phyloP scores from a whole-genome alignment of 1,140 invertebrate species.

The Cherax quadricarinatus region DNA sequence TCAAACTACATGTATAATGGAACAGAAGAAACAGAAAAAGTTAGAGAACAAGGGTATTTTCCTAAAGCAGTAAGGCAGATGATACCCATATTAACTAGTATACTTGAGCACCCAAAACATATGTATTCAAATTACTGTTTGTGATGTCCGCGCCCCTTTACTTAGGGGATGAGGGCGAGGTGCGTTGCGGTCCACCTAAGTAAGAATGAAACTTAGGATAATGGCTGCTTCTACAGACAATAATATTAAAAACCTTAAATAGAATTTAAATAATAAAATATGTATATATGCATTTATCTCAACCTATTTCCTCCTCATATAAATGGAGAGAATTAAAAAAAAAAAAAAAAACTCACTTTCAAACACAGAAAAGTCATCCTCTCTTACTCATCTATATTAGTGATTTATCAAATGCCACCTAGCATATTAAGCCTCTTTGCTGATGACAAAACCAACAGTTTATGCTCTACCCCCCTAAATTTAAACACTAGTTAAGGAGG shows the following conservation, averaged over 20 bases:
- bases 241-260: background rate
- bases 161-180: slow-evolving; percentile 9
- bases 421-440: too few species aligned
- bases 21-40: background rate
- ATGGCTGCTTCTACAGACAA: background rate
- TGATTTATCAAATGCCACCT: too few species aligned
- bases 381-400: too few species aligned
- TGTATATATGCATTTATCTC: background rate
- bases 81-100: slow-evolving; percentile 1
- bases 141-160: slow-evolving; percentile 21
- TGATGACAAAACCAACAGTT: too few species aligned
- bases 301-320: too few species aligned
- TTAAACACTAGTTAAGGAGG: too few species aligned
- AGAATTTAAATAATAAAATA: background rate
- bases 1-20: too few species aligned
- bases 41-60: background rate
- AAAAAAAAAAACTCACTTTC: too few species aligned
- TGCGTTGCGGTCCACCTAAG: slow-evolving; percentile 33
- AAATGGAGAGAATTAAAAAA: too few species aligned
- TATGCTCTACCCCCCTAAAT: too few species aligned
- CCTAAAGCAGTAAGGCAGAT: background rate
- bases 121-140: slow-evolving; percentile 31
- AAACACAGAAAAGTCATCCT: too few species aligned
- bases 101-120: slow-evolving; percentile 4
- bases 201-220: slow-evolving; percentile 16